phyloP scores from a whole-genome alignment of 2,888 invertebrate genomes.

The Chrysina gloriosa region DNA sequence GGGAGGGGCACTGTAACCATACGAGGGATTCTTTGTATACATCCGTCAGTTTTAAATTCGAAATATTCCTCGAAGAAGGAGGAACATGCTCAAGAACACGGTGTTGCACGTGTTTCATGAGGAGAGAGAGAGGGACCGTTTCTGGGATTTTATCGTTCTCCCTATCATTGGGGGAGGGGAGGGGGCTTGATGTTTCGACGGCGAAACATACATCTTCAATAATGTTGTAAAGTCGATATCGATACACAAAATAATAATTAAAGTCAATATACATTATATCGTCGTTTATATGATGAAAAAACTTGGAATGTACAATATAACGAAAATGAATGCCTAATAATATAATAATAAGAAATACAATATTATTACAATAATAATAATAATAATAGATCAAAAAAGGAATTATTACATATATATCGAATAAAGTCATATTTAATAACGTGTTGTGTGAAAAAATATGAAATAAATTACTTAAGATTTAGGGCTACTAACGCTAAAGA shows the following conservation, averaged over 20 bases:
- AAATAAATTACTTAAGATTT: slow-evolving; percentile 51
- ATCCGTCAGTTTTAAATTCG: too few relatives aligned
- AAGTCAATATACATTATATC: slow-evolving; percentile 42
- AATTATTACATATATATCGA: slow-evolving; percentile 43
- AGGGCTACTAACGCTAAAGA: slow-evolving; percentile 47
- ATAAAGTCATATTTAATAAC: slow-evolving; percentile 9
- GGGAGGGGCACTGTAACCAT: too few relatives aligned
- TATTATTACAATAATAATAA: slow-evolving; percentile 40
- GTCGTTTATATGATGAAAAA: slow-evolving; percentile 43
- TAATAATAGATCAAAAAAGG: slow-evolving; percentile 32
- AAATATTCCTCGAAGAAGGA: too few relatives aligned
- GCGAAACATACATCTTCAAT: too few relatives aligned
- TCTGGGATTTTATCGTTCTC: too few relatives aligned
- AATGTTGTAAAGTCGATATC: not conserved
- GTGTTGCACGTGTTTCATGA: too few relatives aligned
- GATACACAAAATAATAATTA: slow-evolving; percentile 21
- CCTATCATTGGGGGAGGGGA: too few relatives aligned
- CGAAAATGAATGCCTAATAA: slow-evolving; percentile 52
- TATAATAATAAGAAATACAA: slow-evolving; percentile 42
- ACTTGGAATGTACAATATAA: slow-evolving; percentile 59
- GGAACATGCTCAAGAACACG: too few relatives aligned
- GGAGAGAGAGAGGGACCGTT: too few relatives aligned
- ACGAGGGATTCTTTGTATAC: too few relatives aligned
- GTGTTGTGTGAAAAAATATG: slow-evolving; percentile 37
- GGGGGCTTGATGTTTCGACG: too few relatives aligned